phyloP scores from a whole-genome alignment of 2,797 vertebrate genomes.

The Siniperca obscura region DNA sequence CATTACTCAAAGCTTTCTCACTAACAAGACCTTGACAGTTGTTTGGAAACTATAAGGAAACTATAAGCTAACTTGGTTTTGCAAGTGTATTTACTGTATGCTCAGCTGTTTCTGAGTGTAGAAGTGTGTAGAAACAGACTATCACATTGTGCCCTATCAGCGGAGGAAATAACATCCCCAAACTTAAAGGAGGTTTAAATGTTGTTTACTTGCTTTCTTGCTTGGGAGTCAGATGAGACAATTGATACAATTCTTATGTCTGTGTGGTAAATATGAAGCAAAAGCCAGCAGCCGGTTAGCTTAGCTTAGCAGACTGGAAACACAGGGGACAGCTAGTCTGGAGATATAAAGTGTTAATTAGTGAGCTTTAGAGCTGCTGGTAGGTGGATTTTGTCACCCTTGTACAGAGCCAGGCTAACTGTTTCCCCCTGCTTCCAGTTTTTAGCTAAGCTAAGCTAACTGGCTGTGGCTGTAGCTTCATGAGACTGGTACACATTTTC shows the following conservation, averaged over 20 bases:
- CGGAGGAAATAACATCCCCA: not conserved
- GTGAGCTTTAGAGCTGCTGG: not conserved
- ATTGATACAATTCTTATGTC: not conserved
- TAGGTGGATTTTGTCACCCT: not conserved
- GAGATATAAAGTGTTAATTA: not conserved
- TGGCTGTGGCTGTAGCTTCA: not conserved
- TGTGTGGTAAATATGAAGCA: not conserved
- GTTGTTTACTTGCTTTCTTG: not conserved
- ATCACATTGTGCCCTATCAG: not conserved
- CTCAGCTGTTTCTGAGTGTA: not conserved
- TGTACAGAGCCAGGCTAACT: not conserved
- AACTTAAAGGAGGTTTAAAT: not conserved
- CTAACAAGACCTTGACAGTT: slow-evolving; percentile 4
- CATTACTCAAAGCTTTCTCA: slow-evolving; percentile 8
- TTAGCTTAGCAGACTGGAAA: not conserved
- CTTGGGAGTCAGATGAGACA: not conserved
- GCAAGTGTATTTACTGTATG: not conserved
- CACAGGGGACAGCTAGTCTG: not conserved
- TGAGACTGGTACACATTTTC: not conserved
- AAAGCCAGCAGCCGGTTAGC: not conserved
- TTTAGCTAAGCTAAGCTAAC: not conserved
- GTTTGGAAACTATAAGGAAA: slow-evolving; percentile 4
- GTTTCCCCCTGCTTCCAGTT: not conserved
- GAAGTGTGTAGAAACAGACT: not conserved
- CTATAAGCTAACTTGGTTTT: not conserved